phyloP scores from a whole-genome alignment of 1,140 invertebrate species.

The Ooceraea biroi region DNA sequence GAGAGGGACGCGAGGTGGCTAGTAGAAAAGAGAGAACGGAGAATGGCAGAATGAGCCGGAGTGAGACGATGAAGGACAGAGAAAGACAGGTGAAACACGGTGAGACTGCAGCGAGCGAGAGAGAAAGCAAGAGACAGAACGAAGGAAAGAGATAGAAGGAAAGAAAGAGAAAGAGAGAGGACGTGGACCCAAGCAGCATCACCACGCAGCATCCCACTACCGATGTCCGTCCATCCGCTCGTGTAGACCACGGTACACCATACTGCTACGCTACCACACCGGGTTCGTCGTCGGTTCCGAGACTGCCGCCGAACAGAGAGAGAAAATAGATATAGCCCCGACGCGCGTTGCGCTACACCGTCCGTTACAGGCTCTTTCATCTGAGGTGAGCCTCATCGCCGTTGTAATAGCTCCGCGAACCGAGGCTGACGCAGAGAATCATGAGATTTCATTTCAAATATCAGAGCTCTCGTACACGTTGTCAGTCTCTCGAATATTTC shows the following conservation, averaged over 20 bases:
- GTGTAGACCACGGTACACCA: constrained; percentile 70
- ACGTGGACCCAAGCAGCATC: constrained; percentile 66
- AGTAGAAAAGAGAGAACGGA: neutral
- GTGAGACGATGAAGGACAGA: constrained; percentile 59
- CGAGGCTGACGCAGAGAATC: constrained; percentile 44
- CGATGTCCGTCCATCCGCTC: constrained; percentile 69
- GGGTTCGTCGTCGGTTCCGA: constrained; percentile 48
- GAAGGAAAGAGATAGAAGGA: neutral
- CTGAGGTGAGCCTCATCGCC: constrained; percentile 40
- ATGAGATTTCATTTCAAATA: constrained; percentile 66
- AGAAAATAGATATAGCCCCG: constrained; percentile 21
- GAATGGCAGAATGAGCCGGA: constrained; percentile 25
- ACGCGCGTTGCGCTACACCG: constrained; percentile 44
- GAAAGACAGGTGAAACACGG: constrained; percentile 42
- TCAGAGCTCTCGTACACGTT: constrained; percentile 36
- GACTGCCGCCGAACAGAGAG: constrained; percentile 35
- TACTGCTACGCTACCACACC: constrained; percentile 71
- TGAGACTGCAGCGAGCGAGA: constrained; percentile 30
- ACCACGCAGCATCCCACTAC: constrained; percentile 80
- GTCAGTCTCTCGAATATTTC: neutral
- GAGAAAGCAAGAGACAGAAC: constrained; percentile 19
- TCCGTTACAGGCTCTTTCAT: constrained; percentile 67
- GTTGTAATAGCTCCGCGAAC: constrained; percentile 57
- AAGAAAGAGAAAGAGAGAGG: constrained; percentile 42
- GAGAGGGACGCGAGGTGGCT: neutral